Evolutionary conservation across 2,113 vertebrate species (phyloP), one percentile per base, ranked within the genome.

Genomic region (Chinchilla lanigera): DNA sequence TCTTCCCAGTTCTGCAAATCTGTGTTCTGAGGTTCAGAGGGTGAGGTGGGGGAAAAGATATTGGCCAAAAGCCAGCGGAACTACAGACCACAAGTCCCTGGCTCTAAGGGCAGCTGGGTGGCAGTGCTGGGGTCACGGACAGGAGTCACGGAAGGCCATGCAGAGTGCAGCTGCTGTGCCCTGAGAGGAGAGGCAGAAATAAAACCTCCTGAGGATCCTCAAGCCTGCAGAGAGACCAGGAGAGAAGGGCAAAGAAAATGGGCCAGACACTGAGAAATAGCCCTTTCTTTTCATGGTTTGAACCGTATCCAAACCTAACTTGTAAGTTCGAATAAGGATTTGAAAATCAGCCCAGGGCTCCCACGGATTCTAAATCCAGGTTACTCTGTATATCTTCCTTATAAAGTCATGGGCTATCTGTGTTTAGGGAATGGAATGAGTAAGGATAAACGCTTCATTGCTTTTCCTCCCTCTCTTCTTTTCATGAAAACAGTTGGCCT

Each of bases 301-400:
- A 71, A 38, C 0, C 3, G 0, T 14, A n/a, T 96, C 94, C 96
- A 96, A 93, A 38, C 52, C 56, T 88, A 90, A 93, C 96, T 97
- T 92, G 73, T 89, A 95, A 96, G 85, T 88, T 97, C 91, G 52
- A 89, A 96, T 97, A 97, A 95, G 95, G 97, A 78, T 69, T 96
- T 9, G 60, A 90, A 97, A 93, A 85, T 83, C 97, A 85, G 97
- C 63, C 2, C 28, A 92, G 44, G 75, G 80, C 94, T 94, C 92
- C 58, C 92, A 69, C 0, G 10, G 97, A 89, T 86, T 96, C 96
- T 97, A 93, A 56, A 87, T 86, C 78, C 98, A 92, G 95, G 97
- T 98, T 97, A 83, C 92, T 80, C 93, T 0, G 0, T 85, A 0
- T 78, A 3, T 65, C 97, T 98, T 92, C 98, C 86, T 16, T 94